Conservation (phyloP, 2,888 invertebrate genomes). For the Leptopilina drosophilae region DNA sequence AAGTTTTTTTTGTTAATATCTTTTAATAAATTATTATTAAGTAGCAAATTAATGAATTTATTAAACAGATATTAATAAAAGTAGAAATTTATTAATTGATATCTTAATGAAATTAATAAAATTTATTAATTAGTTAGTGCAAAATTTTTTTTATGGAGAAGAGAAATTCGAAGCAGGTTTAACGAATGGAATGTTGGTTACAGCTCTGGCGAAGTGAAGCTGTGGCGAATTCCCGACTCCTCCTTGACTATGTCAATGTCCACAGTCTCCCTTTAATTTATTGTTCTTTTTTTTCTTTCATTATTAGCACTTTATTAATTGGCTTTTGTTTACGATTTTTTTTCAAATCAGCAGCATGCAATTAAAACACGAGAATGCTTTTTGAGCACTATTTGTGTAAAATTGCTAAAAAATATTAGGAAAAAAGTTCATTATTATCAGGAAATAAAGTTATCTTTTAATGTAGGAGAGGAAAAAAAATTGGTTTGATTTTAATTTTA, state of each 20-base stretch:
- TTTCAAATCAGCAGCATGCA: slow-evolving; percentile 43
- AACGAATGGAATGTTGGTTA: slow-evolving; percentile 77
- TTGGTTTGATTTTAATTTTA: neutral
- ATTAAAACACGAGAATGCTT: slow-evolving; percentile 24
- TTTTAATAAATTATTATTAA: too few species aligned
- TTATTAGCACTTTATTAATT: slow-evolving; percentile 48
- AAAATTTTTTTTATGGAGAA: neutral
- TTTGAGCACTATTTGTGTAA: slow-evolving; percentile 32
- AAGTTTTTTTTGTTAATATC: too few species aligned
- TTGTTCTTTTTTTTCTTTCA: slow-evolving; percentile 52
- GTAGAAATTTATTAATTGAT: too few species aligned
- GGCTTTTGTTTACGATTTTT: slow-evolving; percentile 49
- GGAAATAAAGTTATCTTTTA: neutral
- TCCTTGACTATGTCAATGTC: slow-evolving; percentile 78
- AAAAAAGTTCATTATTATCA: neutral
- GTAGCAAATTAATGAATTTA: too few species aligned
- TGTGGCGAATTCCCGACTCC: slow-evolving; percentile 80
- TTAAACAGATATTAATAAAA: too few species aligned
- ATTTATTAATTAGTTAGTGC: neutral
- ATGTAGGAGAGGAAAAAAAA: neutral
- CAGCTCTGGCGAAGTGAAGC: slow-evolving; percentile 86
- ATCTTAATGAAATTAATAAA: too few species aligned
- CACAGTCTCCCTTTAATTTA: slow-evolving; percentile 76
- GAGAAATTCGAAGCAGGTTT: slow-evolving; percentile 47
- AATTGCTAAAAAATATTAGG: slow-evolving; percentile 8